Base-by-base conservation (phyloP, 1,140 invertebrate genomes). In the Tetragonula clypearis region DNA sequence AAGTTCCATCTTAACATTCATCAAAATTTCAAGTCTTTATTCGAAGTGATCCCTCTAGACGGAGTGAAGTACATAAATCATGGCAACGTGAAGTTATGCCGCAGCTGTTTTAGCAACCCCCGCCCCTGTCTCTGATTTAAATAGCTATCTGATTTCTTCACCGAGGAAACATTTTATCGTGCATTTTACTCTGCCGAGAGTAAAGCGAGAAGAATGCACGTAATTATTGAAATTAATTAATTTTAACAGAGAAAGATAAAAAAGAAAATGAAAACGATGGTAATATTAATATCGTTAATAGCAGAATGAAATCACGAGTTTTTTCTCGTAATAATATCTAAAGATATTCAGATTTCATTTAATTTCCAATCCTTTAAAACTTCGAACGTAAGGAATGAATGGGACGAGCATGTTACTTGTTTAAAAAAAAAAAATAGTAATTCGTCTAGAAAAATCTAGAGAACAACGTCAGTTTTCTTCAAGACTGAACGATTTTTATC, bases 1-100 rank as follows among this genome's bases (percentile, higher is more conserved):
- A 71, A 73, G 41, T 73, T 73, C 23, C n/a, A 14, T 17, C 26
- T n/a, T 21, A 53, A 53, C 41, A 73, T 73, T 30, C 71, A 73
- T 73, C 71, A 73, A 73, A 73, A 73, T 49, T 73, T 73, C 71
- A 49, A 15, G 49, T 73, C 71, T 73, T 73, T 73, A 73, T 73
- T 73, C 71, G 41, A 49, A 73, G 23, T 49, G 35, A 71, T 41
- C 30, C 21, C 23, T 53, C 41, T 17, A 49, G 71, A 41, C 23
- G n/a, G 41, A 73, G 23, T n/a, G 23, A n/a, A 30, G 23, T 4
- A 73, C 71, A 73, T 73, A 73, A 73, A 73, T 73, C 71, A 73
- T 49, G 15, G 71, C 6, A 49, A 49, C 21, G 35, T 23, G 69
- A 71, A 71, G 41, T 5, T 71, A 41, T 23, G 21, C 12, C n/a